Evolutionary conservation across 92 coral and sea anemone species (phyloP).

Genomic region (Heteractis magnifica): DNA sequence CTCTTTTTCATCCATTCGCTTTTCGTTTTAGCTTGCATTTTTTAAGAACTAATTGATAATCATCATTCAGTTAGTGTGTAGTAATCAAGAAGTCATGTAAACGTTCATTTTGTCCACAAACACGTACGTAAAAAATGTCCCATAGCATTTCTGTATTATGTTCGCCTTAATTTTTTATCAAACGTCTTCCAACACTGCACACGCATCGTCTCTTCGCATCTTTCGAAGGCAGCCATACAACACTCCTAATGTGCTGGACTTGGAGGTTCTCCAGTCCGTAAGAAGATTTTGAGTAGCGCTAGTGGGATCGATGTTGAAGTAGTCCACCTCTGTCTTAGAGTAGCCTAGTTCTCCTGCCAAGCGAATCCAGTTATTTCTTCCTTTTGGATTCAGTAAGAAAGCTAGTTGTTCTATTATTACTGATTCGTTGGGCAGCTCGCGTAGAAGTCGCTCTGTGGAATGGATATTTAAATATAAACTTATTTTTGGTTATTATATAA

Average conservation of each 20-base stretch:
- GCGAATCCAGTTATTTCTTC: constrained; percentile 38
- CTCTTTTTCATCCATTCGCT: no score
- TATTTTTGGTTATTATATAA: no score
- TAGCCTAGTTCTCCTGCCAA: constrained; percentile 48
- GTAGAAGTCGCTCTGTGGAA: constrained; percentile 19
- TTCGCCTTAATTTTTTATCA: background rate
- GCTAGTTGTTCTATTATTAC: constrained; percentile 26
- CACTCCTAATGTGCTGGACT: constrained; percentile 25
- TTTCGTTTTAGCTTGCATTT: no score
- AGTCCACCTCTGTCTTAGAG: background rate
- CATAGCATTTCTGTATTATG: no score
- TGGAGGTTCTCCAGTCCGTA: constrained; percentile 27
- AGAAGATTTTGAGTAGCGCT: constrained; percentile 46
- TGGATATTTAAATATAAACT: background rate
- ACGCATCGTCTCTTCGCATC: constrained; percentile 50
- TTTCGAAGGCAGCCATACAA: constrained; percentile 17
- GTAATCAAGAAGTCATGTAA: no score
- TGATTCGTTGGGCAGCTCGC: constrained; percentile 8
- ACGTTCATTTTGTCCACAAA: no score
- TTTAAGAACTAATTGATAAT: no score
- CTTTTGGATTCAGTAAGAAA: constrained; percentile 9
- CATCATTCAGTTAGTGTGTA: no score
- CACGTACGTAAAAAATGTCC: no score
- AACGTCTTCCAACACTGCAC: background rate
- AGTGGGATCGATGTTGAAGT: constrained; percentile 18